Conservation (phyloP, 2,113 vertebrate species). For the Anarrhichthys ocellatus region DNA sequence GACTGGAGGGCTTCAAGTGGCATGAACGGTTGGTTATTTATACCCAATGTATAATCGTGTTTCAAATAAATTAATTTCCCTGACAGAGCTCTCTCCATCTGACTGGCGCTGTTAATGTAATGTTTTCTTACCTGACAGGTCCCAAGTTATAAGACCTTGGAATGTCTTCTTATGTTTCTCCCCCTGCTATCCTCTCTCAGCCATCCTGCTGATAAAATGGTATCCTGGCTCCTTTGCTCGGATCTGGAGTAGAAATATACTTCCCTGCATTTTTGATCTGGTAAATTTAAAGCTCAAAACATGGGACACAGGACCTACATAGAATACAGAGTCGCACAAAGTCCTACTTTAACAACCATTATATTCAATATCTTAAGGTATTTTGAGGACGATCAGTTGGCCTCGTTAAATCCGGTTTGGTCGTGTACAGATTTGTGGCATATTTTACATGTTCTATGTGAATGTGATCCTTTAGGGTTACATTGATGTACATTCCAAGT, state of each 20-base stretch:
- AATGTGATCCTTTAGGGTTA: neutral
- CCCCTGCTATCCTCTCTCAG: constrained; percentile 45
- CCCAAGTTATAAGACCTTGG: constrained; percentile 61
- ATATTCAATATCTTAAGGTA: neutral
- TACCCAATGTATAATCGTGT: constrained; percentile 60
- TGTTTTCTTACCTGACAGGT: constrained; percentile 71
- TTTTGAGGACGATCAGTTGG: neutral
- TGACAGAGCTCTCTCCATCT: constrained; percentile 25
- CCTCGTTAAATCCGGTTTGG: neutral
- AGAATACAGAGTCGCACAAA: neutral
- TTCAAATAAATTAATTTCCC: constrained; percentile 72
- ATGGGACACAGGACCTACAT: neutral
- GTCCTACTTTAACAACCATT: neutral
- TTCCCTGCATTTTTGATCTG: constrained; percentile 27
- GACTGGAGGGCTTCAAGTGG: constrained; percentile 33
- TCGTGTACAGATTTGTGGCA: neutral
- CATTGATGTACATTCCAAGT: neutral
- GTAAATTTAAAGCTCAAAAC: neutral
- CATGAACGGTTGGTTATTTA: constrained; percentile 56
- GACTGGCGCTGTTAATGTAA: constrained; percentile 52
- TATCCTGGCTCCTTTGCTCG: constrained; percentile 17
- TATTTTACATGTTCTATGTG: neutral
- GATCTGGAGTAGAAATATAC: constrained; percentile 40
- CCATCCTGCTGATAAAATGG: constrained; percentile 64
- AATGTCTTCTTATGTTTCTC: constrained; percentile 61